These are phyloP conservation scores for Diplazon laetatorius DNA, from an alignment of 2,888 invertebrate species.

Conservation along the genomic window DNA sequence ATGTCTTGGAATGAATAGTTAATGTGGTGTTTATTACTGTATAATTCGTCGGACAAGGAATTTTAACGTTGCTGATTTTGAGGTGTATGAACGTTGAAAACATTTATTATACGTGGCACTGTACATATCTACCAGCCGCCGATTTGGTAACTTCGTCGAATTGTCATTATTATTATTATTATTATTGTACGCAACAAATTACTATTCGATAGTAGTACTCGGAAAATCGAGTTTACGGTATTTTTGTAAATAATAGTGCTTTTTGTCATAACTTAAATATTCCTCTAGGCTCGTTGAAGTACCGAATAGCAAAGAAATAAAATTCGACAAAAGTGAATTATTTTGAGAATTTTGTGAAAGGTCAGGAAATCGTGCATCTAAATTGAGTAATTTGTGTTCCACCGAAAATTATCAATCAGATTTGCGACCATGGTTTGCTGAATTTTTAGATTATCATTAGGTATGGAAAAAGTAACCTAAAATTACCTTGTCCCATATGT, in stretches of 20 bases:
- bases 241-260: conserved; percentile 65
- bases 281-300: conserved; percentile 35
- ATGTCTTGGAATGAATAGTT: conserved; percentile 44
- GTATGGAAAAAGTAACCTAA: conserved; percentile 37
- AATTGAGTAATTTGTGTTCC: conserved; percentile 35
- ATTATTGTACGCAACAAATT: conserved; percentile 45
- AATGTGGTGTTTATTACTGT: conserved; percentile 52
- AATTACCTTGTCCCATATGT: conserved; percentile 58
- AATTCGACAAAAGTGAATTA: conserved; percentile 46
- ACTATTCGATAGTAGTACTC: conserved; percentile 41
- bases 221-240: conserved; percentile 46
- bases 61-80: conserved; percentile 51
- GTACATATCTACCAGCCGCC: conserved; percentile 60
- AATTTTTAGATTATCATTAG: not conserved
- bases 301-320: conserved; percentile 33
- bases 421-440: conserved; percentile 27
- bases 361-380: conserved; percentile 32
- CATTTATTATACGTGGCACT: conserved; percentile 43
- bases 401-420: conserved; percentile 24
- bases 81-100: conserved; percentile 43
- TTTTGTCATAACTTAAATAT: conserved; percentile 40
- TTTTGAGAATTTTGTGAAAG: conserved; percentile 31
- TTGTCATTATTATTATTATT: conserved; percentile 37
- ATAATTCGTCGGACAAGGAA: conserved; percentile 47
- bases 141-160: conserved; percentile 40